Percentiles rank a stretch among this genome's conserved stretches.
phyloP scores from a whole-genome alignment of 2,888 invertebrate genomes.

The Poecilobothrus nobilitatus region DNA sequence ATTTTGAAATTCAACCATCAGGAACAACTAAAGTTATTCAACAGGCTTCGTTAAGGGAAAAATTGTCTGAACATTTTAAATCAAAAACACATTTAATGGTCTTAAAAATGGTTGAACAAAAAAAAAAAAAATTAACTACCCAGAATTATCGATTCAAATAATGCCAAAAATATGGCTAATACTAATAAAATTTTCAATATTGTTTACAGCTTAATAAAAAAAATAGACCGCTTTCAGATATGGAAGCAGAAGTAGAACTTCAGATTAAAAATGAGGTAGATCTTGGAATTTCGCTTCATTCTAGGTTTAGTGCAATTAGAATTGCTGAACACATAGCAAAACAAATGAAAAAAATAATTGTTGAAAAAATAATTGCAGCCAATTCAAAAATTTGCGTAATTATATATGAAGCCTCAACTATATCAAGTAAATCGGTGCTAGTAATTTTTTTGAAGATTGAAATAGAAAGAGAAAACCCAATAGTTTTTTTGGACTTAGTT shows the following conservation, averaged over 20 bases:
- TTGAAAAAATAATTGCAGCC: not conserved
- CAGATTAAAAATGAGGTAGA: no score
- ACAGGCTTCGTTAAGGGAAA: not conserved
- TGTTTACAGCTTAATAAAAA: no score
- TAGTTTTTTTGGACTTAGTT: constrained; percentile 6
- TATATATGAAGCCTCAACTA: not conserved
- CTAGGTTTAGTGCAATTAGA: no score
- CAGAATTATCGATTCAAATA: not conserved
- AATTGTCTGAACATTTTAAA: not conserved
- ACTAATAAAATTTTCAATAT: no score
- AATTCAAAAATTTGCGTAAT: not conserved
- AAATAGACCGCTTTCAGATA: no score
- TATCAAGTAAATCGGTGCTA: no score
- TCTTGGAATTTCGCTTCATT: no score
- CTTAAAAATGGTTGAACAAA: not conserved
- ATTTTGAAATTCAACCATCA: no score
- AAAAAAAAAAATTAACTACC: not conserved
- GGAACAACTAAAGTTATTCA: constrained; percentile 1
- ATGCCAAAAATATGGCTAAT: not conserved
- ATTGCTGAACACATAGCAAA: constrained; percentile 2
- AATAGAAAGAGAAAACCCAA: not conserved
- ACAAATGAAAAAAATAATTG: not conserved
- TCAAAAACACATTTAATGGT: not conserved
- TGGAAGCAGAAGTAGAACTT: no score
- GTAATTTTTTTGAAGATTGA: constrained; percentile 8